Conservation (phyloP, 2,888 invertebrate species). For the Zele albiditarsus region DNA sequence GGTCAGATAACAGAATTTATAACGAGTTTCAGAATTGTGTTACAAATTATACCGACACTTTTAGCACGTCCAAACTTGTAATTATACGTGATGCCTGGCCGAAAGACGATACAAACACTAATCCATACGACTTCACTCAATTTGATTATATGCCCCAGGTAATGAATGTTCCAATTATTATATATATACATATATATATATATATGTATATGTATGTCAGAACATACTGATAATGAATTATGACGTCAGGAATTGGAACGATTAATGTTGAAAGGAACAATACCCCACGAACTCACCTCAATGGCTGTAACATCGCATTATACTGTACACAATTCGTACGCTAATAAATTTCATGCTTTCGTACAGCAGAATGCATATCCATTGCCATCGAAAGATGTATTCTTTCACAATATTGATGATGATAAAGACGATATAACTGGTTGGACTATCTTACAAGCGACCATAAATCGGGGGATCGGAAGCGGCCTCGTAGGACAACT, state of each 20-base stretch:
- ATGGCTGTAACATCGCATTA: constrained; percentile 44
- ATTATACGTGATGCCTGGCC: constrained; percentile 56
- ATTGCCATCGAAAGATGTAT: constrained; percentile 32
- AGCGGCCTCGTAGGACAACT: constrained; percentile 52
- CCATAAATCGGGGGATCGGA: constrained; percentile 47
- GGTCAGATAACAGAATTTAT: constrained; percentile 45
- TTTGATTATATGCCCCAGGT: constrained; percentile 58
- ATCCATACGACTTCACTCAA: constrained; percentile 4
- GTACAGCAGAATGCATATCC: constrained; percentile 37
- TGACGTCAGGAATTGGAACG: constrained; percentile 38
- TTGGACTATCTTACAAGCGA: constrained; percentile 45
- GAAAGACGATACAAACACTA: constrained; percentile 45
- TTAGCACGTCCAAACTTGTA: constrained; percentile 38
- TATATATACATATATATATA: too few species aligned
- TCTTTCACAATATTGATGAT: constrained; percentile 29
- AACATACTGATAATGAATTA: background rate
- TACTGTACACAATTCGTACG: constrained; percentile 49
- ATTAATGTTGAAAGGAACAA: constrained; percentile 49
- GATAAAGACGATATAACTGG: constrained; percentile 45
- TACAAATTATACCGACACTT: constrained; percentile 44
- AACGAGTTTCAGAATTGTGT: constrained; percentile 38
- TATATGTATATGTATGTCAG: background rate
- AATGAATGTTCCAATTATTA: constrained; percentile 10
- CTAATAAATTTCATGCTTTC: constrained; percentile 44
- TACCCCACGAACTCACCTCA: constrained; percentile 49